Conservation (phyloP, 2,888 invertebrate species). For the Oscheius myriophilus region DNA sequence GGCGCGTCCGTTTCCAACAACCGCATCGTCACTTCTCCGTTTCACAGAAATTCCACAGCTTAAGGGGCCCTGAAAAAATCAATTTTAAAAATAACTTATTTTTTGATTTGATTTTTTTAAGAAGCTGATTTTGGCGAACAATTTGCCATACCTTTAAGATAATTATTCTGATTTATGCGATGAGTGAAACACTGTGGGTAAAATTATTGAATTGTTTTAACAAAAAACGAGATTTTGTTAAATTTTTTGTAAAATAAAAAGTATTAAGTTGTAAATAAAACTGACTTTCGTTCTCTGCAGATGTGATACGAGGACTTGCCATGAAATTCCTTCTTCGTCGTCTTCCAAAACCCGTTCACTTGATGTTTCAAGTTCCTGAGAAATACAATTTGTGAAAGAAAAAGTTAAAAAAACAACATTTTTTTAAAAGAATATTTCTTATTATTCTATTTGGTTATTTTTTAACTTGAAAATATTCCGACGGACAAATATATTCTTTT, state of each 20-base stretch:
- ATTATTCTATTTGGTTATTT: too few relatives aligned
- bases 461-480: too few relatives aligned
- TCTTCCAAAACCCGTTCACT: conserved; percentile 56
- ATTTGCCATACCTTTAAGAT: too few relatives aligned
- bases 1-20: not conserved
- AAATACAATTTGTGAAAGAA: not conserved
- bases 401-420: not conserved
- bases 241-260: not conserved
- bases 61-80: conserved; percentile 12
- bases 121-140: too few relatives aligned
- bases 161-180: too few relatives aligned
- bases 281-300: conserved; percentile 58
- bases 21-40: conserved; percentile 10
- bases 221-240: too few relatives aligned
- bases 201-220: too few relatives aligned
- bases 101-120: too few relatives aligned
- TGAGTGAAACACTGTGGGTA: too few relatives aligned
- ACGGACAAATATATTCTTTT: too few relatives aligned
- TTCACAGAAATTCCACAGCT: conserved; percentile 3
- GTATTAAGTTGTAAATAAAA: not conserved
- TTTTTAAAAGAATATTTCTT: too few relatives aligned
- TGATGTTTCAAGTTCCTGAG: conserved; percentile 54
- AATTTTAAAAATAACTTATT: too few relatives aligned
- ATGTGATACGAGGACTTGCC: conserved; percentile 62
- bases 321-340: conserved; percentile 66